Evolutionary conservation across 2,888 invertebrate species (phyloP).

Genomic region (Merodon equestris): DNA sequence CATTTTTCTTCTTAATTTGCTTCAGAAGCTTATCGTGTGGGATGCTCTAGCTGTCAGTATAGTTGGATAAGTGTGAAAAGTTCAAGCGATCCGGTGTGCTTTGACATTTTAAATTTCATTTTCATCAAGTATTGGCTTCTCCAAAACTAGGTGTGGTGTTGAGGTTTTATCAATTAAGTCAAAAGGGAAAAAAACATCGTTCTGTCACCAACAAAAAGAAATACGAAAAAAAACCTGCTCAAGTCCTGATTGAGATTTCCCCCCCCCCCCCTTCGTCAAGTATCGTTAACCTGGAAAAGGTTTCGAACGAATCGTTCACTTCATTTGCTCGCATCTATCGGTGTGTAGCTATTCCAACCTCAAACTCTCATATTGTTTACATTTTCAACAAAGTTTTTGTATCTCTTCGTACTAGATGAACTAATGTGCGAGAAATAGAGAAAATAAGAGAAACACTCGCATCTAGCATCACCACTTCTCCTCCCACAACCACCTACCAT

Average conservation of each 20-base stretch:
- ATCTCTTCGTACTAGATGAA: slow-evolving; percentile 39
- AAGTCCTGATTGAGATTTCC: slow-evolving; percentile 57
- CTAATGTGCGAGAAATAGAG: slow-evolving; percentile 38
- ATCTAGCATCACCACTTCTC: slow-evolving; percentile 25
- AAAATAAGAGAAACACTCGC: slow-evolving; percentile 48
- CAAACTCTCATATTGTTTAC: slow-evolving; percentile 67
- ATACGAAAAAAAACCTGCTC: slow-evolving; percentile 39
- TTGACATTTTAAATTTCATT: slow-evolving; percentile 18
- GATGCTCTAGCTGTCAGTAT: slow-evolving; percentile 41
- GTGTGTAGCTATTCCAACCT: slow-evolving; percentile 58
- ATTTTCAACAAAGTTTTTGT: slow-evolving; percentile 50
- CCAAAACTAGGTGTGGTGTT: slow-evolving; percentile 64
- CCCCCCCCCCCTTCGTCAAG: slow-evolving; percentile 28
- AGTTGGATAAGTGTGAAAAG: slow-evolving; percentile 47
- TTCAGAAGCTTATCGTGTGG: slow-evolving; percentile 40
- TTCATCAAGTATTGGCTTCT: slow-evolving; percentile 1
- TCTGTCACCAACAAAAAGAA: slow-evolving; percentile 49
- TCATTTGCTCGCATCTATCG: slow-evolving; percentile 51
- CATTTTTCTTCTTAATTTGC: slow-evolving; percentile 51
- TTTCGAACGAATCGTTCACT: slow-evolving; percentile 64
- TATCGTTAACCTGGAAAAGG: slow-evolving; percentile 57
- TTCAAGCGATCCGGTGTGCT: slow-evolving; percentile 32
- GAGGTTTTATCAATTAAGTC: slow-evolving; percentile 62
- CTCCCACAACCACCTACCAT: not conserved
- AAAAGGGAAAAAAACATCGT: slow-evolving; percentile 47